Percentiles rank a stretch among this genome's conserved stretches.
These are phyloP conservation scores for Helostoma temminkii DNA, from an alignment of 2,797 vertebrate species.

Conservation along the genomic window DNA sequence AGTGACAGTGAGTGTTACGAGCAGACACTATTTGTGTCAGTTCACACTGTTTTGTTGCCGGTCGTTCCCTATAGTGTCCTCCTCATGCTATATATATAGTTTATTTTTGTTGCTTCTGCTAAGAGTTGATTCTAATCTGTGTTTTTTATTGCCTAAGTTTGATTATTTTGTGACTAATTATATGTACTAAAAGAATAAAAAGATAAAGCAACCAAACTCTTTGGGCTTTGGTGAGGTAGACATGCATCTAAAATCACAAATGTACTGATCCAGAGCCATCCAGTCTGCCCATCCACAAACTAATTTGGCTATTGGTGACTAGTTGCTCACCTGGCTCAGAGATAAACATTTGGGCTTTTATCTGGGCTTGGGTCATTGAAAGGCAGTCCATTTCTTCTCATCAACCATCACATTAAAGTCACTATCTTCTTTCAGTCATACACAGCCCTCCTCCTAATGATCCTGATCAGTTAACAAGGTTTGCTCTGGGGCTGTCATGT, in stretches of 20 bases:
- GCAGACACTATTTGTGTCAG: too few relatives aligned
- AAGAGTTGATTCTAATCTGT: too few relatives aligned
- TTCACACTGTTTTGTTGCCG: too few relatives aligned
- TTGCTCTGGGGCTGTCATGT: slow-evolving; percentile 39
- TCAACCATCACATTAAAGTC: slow-evolving; percentile 47
- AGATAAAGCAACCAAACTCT: too few relatives aligned
- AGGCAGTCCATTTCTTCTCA: slow-evolving; percentile 27
- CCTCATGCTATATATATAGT: too few relatives aligned
- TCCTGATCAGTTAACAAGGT: slow-evolving; percentile 48
- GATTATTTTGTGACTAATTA: too few relatives aligned
- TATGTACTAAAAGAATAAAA: too few relatives aligned
- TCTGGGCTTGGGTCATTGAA: slow-evolving; percentile 11
- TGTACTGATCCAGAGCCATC: slow-evolving; percentile 9
- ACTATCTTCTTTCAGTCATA: slow-evolving; percentile 39
- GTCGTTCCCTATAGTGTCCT: too few relatives aligned
- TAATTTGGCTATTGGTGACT: slow-evolving; percentile 35
- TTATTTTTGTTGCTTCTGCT: too few relatives aligned
- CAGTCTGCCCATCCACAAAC: slow-evolving; percentile 11
- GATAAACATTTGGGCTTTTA: slow-evolving; percentile 25
- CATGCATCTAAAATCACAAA: background rate
- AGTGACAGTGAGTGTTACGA: too few relatives aligned
- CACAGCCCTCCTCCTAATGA: slow-evolving; percentile 39
- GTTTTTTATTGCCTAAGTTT: too few relatives aligned
- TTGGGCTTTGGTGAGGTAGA: too few relatives aligned
- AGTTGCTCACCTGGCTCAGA: background rate